These are phyloP conservation scores for Andinoacara biseriatus DNA, from an alignment of 2,113 vertebrate species.

Conservation along the genomic window DNA sequence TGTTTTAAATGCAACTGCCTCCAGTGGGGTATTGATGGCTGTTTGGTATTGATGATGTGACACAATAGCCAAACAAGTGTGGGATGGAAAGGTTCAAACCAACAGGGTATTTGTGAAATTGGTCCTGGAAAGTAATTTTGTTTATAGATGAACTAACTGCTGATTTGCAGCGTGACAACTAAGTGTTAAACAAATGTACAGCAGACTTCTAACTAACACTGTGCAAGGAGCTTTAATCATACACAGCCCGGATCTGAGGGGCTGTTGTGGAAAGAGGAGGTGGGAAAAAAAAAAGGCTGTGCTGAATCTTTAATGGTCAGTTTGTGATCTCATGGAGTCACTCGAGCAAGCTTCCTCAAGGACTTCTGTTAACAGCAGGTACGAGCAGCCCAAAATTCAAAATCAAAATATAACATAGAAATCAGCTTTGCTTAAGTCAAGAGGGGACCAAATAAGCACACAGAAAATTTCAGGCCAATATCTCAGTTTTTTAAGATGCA, in stretches of 20 bases:
- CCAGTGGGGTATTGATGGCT: slow-evolving; percentile 57
- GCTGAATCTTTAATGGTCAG: slow-evolving; percentile 37
- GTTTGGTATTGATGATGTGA: slow-evolving; percentile 65
- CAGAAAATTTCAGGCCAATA: too few relatives aligned
- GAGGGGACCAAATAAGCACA: too few relatives aligned
- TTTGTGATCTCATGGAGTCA: slow-evolving; percentile 43
- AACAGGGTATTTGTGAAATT: slow-evolving; percentile 26
- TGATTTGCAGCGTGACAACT: slow-evolving; percentile 39
- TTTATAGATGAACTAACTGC: slow-evolving; percentile 37
- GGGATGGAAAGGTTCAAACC: slow-evolving; percentile 47
- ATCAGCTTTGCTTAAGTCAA: too few relatives aligned
- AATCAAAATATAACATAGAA: too few relatives aligned
- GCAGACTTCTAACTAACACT: neutral
- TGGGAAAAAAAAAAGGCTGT: neutral
- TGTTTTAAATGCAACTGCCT: slow-evolving; percentile 68
- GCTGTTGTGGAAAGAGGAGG: neutral
- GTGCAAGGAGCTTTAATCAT: neutral
- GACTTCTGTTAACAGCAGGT: slow-evolving; percentile 28
- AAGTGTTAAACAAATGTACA: slow-evolving; percentile 14
- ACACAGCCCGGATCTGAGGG: neutral
- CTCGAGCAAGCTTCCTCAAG: slow-evolving; percentile 15
- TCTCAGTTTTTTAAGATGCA: too few relatives aligned
- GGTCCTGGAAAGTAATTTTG: slow-evolving; percentile 35
- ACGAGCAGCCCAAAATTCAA: too few relatives aligned
- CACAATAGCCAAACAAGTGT: slow-evolving; percentile 47